phyloP scores from a whole-genome alignment of 2,888 invertebrate genomes.

The Hetaerina titia region DNA sequence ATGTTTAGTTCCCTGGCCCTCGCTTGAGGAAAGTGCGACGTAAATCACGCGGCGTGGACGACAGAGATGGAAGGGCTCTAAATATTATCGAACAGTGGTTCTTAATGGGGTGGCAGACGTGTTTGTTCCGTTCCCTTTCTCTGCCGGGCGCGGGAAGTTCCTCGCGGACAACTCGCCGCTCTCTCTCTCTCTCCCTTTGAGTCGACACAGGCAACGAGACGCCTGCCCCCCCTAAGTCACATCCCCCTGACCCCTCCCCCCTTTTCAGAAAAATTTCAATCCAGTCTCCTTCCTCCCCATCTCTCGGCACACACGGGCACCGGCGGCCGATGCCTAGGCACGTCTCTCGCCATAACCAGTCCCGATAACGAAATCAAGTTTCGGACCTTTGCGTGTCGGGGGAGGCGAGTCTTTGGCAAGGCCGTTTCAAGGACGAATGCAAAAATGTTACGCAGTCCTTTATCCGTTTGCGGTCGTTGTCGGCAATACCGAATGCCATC shows the following conservation, averaged over 20 bases:
- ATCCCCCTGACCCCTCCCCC: neutral
- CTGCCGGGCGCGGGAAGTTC: no score
- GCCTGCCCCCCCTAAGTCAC: neutral
- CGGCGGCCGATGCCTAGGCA: neutral
- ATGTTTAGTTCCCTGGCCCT: no score
- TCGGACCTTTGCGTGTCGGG: neutral
- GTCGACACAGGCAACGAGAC: neutral
- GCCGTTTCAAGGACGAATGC: constrained; percentile 41
- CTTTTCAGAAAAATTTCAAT: neutral
- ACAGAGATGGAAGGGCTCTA: no score
- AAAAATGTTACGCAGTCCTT: neutral
- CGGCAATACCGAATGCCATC: neutral
- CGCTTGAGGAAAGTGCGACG: no score
- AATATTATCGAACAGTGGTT: no score
- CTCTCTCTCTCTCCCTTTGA: no score
- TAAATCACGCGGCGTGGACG: no score
- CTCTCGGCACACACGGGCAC: neutral
- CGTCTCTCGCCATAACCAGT: neutral
- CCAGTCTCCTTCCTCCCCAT: neutral
- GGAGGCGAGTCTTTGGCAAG: neutral
- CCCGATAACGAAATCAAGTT: constrained; percentile 10
- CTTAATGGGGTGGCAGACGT: no score
- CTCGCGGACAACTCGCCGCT: no score
- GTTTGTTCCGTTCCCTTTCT: no score
- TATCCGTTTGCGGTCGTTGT: neutral